Base-by-base conservation (phyloP, 2,888 invertebrate genomes). In the Girardia tigrina region DNA sequence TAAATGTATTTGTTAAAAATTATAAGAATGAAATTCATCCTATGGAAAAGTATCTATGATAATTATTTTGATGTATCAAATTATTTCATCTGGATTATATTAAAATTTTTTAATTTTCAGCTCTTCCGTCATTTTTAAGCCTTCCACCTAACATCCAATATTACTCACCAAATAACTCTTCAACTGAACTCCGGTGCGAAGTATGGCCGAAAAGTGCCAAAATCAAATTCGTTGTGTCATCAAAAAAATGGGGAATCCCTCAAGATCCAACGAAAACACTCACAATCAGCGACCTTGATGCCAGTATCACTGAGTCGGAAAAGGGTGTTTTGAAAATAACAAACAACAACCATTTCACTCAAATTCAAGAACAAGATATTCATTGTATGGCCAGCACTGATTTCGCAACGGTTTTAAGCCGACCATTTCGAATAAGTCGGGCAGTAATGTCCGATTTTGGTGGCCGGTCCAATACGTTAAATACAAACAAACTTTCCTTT, bases 61-160 rank as follows among this genome's bases (percentile, higher is more conserved):
- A n/a, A n/a, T n/a, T n/a, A n/a, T n/a, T n/a, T n/a, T n/a, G n/a
- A n/a, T n/a, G n/a, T n/a, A n/a, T n/a, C n/a, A n/a, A n/a, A n/a
- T n/a, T n/a, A n/a, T n/a, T n/a, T n/a, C n/a, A n/a, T n/a, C n/a
- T n/a, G n/a, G n/a, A n/a, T 36, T 16, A 36, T 36, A 70, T 70
- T 70, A 6, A 14, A 23, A 23, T 70, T 28, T 4, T 2, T 71
- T 23, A 2, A 4, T 6, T 71, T 71, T 12, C 71, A 71, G 71
- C 16, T 26, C 28, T 71, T 71, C 71, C 71, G 16, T 28, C 28
- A 71, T 71, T 71, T 23, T n/a, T 16, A 71, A n/a, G 27, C 23
- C 71, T 71, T 71, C 71, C 71, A 6, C 71, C 71, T 26, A 26
- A 26, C 1, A 23, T 71, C 20, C 28, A 28, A 28, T 71, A 71